phyloP scores from a whole-genome alignment of 2,797 vertebrate genomes.

The Poliocrania exsul region DNA sequence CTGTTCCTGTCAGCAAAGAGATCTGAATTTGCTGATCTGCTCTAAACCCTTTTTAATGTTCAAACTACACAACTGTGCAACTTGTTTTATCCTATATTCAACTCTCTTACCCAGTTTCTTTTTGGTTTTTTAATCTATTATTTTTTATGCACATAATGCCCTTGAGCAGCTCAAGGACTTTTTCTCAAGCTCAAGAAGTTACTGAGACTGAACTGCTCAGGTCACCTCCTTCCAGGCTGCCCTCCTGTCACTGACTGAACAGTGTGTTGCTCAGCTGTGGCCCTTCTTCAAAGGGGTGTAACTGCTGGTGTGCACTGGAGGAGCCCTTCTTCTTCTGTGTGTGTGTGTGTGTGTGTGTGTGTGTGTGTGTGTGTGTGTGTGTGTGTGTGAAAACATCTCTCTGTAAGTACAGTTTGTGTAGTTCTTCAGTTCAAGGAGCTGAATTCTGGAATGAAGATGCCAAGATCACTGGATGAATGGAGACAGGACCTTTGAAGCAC shows the following conservation, averaged over 20 bases:
- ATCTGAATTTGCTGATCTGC: not conserved
- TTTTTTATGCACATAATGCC: not conserved
- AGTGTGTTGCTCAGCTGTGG: not conserved
- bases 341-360: rapidly evolving
- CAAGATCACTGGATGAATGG: not conserved
- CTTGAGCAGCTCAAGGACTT: not conserved
- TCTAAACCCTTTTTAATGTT: not conserved
- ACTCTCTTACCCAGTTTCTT: not conserved
- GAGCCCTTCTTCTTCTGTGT: not conserved
- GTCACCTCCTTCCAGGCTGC: not conserved
- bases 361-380: not conserved
- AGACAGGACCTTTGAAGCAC: not conserved
- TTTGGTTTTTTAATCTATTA: not conserved
- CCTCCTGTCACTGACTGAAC: not conserved
- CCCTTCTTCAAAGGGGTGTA: not conserved
- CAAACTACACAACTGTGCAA: not conserved
- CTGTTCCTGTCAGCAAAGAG: not conserved
- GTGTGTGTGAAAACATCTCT: not conserved
- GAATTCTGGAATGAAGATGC: not conserved
- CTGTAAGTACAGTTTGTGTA: not conserved
- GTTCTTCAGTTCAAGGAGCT: not conserved
- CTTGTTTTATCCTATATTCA: not conserved
- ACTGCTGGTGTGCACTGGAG: not conserved
- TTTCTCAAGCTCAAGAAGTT: not conserved
- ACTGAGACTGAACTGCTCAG: not conserved